Evolutionary conservation across 2,797 vertebrate species (phyloP), one percentile per base, ranked within the genome.

Genomic region (Kryptolebias ocellatus): DNA sequence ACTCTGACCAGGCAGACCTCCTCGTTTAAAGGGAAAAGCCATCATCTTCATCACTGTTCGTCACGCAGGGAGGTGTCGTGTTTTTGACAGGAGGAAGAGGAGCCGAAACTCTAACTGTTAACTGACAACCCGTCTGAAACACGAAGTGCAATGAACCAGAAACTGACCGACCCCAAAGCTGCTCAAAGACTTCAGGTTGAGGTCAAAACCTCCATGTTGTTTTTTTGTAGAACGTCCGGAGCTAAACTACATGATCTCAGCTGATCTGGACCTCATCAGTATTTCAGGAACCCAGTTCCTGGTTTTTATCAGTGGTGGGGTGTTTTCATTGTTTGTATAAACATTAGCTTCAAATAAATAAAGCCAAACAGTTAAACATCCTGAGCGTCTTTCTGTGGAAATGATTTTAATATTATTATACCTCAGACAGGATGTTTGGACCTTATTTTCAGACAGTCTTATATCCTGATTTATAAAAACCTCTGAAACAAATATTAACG

Each of bases 21-120:
- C 85, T 86, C 83, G 77, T 52, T 74, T 44, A 85, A 88, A 88
- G 87, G 87, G 84, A 90, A 84, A 89, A 87, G 83, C 84, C 84
- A 83, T 88, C 72, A 1, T 50, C 18, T 74, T 72, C 37, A 78
- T 9, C 45, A 7, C 60, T 24, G 20, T 24, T 24, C 8, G 53
- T 67, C 67, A 59, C 18, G 51, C 20, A 66, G 69, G 27, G 72
- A 61, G 15, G 44, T 28, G 57, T n/a, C 45, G 1, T 16, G 45
- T 16, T 27, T 12, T 56, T 17, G 6, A 52, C 50, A 1, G 18
- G 39, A 42, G 4, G 14, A 16, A 39, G 34, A 56, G 5, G 31
- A 34, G 20, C 20, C 20, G 2, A 24, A 24, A 24, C 20, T 24
- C 9, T 5, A 34, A 34, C 31, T 7, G 31, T 31, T 31, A 31